phyloP scores from a whole-genome alignment of 2,797 vertebrate genomes.

The Helarctos malayanus region DNA sequence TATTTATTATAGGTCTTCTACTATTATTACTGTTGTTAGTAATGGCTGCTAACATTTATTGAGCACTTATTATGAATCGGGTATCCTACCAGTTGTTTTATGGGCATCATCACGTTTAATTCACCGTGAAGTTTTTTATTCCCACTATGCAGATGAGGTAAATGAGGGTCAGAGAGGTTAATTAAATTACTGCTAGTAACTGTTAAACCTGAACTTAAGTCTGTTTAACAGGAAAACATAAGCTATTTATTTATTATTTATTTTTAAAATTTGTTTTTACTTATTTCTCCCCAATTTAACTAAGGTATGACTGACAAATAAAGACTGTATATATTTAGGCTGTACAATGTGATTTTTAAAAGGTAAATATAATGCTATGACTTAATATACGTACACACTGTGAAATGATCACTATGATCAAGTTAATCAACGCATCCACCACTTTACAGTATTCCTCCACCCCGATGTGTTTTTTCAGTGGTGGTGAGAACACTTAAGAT shows the following conservation, averaged over 20 bases:
- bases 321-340: neutral
- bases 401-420: neutral
- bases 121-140: constrained; percentile 31
- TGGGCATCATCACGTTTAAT: constrained; percentile 22
- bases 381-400: neutral
- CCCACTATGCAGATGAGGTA: neutral
- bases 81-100: constrained; percentile 18
- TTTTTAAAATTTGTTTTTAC: neutral
- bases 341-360: neutral
- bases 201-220: constrained; percentile 41
- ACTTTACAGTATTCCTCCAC: neutral
- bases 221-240: constrained; percentile 46
- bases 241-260: neutral
- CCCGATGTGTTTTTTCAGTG: neutral
- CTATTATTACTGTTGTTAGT: neutral
- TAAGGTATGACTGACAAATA: neutral
- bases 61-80: neutral
- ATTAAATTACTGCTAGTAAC: constrained; percentile 27
- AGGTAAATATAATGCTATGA: neutral
- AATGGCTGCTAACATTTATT: neutral
- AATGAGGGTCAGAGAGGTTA: constrained; percentile 22
- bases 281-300: neutral
- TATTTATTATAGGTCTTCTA: constrained; percentile 41
- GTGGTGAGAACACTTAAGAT: neutral
- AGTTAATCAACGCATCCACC: neutral